A percentile compares a stretch with the other conserved stretches of the same genome.
phyloP scores from a whole-genome alignment of 2,797 vertebrate species.

The Brachymystax lenok region DNA sequence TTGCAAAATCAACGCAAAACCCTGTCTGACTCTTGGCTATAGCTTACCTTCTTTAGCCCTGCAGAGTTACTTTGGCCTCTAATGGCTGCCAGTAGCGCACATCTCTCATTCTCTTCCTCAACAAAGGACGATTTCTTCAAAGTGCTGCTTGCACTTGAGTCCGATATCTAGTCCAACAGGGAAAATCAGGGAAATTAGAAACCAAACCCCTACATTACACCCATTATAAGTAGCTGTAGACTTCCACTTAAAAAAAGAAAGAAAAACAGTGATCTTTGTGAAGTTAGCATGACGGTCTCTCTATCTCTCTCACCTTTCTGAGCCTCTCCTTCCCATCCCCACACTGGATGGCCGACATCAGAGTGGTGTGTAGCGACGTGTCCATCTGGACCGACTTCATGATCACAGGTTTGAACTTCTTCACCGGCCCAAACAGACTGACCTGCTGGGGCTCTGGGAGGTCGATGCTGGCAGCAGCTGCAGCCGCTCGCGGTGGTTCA shows the following conservation, averaged over 20 bases:
- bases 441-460: slow-evolving; percentile 57
- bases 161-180: slow-evolving; percentile 72
- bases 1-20: not conserved
- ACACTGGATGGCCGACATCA: slow-evolving; percentile 94
- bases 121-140: slow-evolving; percentile 57
- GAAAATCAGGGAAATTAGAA: slow-evolving; percentile 10
- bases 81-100: slow-evolving; percentile 89
- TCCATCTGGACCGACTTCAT: slow-evolving; percentile 84
- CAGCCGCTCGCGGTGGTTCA: slow-evolving; percentile 34
- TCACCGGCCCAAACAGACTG: slow-evolving; percentile 88
- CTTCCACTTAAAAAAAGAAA: no score
- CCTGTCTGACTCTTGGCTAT: not conserved
- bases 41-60: slow-evolving; percentile 84
- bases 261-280: no score
- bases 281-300: no score
- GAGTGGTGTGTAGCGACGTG: slow-evolving; percentile 82
- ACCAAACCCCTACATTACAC: not conserved
- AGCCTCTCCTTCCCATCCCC: slow-evolving; percentile 83
- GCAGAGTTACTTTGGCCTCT: slow-evolving; percentile 77
- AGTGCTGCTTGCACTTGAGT: slow-evolving; percentile 51
- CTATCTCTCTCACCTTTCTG: slow-evolving; percentile 81
- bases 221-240: not conserved
- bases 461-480: slow-evolving; percentile 9
- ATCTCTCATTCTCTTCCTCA: slow-evolving; percentile 82
- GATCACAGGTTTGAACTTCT: slow-evolving; percentile 87